phyloP scores from a whole-genome alignment of 92 coral and sea anemone species.

The Isaurus tuberculatus region DNA sequence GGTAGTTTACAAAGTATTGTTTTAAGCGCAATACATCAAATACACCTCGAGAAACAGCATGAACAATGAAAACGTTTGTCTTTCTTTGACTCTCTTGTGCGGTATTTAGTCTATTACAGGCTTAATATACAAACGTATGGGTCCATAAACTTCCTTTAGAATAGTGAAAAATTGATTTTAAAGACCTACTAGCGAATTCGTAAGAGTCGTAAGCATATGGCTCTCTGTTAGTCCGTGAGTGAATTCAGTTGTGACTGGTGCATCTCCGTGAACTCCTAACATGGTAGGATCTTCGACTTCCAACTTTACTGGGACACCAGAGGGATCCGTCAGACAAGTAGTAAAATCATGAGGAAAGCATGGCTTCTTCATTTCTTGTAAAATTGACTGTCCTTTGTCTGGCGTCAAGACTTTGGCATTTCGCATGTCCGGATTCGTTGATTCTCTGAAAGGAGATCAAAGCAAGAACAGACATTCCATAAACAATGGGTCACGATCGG shows the following conservation, averaged over 20 bases:
- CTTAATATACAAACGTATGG: constrained; percentile 49
- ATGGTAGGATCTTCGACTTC: constrained; percentile 93
- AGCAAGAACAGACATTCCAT: constrained; percentile 43
- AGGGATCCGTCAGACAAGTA: constrained; percentile 71
- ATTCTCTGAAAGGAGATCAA: constrained; percentile 67
- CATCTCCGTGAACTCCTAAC: constrained; percentile 81
- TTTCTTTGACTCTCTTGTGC: constrained; percentile 15
- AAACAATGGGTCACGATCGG: constrained; percentile 59
- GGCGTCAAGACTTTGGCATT: constrained; percentile 79
- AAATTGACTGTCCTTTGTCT: constrained; percentile 75
- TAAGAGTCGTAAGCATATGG: constrained; percentile 95
- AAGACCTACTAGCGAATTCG: constrained; percentile 97
- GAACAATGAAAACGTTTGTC: constrained; percentile 35
- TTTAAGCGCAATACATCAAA: constrained; percentile 15
- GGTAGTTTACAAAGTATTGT: constrained; percentile 3
- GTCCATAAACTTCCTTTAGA: constrained; percentile 37
- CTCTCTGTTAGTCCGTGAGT: constrained; percentile 93
- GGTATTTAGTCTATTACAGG: constrained; percentile 50
- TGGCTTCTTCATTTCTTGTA: constrained; percentile 79
- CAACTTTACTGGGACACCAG: constrained; percentile 87
- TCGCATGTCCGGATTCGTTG: constrained; percentile 81
- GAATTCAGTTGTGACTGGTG: constrained; percentile 79
- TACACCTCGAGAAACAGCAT: not conserved
- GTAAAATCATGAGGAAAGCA: constrained; percentile 85
- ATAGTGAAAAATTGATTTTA: constrained; percentile 60